Evolutionary conservation across 2,113 vertebrate genomes (phyloP).

Genomic region (Rhombomys opimus): DNA sequence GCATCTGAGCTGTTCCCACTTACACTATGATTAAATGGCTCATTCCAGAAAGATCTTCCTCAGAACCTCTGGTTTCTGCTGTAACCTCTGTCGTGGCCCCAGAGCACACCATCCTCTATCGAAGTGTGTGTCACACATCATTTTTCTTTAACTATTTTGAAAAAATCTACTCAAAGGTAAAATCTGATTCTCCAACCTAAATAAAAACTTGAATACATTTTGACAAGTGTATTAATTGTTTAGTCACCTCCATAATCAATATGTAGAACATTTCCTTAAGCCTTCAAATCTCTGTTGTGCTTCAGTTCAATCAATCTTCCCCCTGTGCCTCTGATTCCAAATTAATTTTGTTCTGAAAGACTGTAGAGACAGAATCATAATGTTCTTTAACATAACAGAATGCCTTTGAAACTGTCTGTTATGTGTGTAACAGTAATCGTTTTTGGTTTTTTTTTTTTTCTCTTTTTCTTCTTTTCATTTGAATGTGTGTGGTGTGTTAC

Average conservation of each 20-base stretch:
- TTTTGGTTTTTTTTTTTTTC: neutral
- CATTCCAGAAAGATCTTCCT: neutral
- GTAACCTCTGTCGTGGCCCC: neutral
- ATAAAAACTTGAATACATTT: neutral
- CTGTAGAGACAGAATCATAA: neutral
- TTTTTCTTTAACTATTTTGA: constrained; percentile 30
- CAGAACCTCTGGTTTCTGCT: neutral
- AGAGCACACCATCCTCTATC: neutral
- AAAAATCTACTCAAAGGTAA: neutral
- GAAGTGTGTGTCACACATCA: neutral
- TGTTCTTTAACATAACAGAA: neutral
- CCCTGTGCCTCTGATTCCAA: neutral
- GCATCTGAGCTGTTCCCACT: neutral
- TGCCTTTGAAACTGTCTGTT: neutral
- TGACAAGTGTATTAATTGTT: neutral
- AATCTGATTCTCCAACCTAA: constrained; percentile 44
- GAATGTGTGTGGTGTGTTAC: too few species aligned
- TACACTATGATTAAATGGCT: neutral
- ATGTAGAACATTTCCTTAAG: neutral
- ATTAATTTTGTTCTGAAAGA: constrained; percentile 8
- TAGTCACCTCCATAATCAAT: constrained; percentile 19
- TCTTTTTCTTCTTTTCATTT: neutral
- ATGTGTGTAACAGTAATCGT: neutral
- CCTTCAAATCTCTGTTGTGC: neutral
- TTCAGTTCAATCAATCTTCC: neutral